phyloP scores from a whole-genome alignment of 2,888 invertebrate species.

The Abrostola tripartita region DNA sequence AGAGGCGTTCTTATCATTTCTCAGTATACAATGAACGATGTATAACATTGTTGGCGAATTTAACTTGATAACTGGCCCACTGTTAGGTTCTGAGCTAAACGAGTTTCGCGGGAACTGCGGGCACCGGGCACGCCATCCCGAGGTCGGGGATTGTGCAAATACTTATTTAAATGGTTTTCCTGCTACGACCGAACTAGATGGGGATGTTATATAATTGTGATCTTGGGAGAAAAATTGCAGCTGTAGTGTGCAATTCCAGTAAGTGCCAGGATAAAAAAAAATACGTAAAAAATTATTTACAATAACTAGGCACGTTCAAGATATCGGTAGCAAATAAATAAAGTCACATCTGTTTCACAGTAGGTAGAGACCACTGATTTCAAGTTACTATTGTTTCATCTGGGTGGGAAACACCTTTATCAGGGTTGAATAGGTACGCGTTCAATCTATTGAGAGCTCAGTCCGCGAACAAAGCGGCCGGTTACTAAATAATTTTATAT shows the following conservation, averaged over 20 bases:
- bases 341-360: too few species aligned
- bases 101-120: conserved; percentile 76
- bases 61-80: conserved; percentile 38
- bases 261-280: not conserved
- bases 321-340: too few species aligned
- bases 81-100: conserved; percentile 71
- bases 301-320: too few species aligned
- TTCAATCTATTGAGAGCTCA: too few species aligned
- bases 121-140: conserved; percentile 71
- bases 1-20: conserved; percentile 12
- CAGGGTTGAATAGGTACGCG: too few species aligned
- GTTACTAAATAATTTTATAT: too few species aligned
- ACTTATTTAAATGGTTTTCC: conserved; percentile 76
- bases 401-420: too few species aligned
- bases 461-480: too few species aligned
- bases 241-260: conserved; percentile 17
- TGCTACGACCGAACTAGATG: conserved; percentile 63
- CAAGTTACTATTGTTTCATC: too few species aligned
- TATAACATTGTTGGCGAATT: conserved; percentile 46
- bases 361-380: too few species aligned
- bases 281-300: too few species aligned
- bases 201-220: conserved; percentile 55
- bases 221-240: conserved; percentile 26
- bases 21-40: conserved; percentile 41
- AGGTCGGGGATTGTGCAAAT: conserved; percentile 82